Conservation (phyloP, 2,888 invertebrate genomes). For the Drosophila rubida region DNA sequence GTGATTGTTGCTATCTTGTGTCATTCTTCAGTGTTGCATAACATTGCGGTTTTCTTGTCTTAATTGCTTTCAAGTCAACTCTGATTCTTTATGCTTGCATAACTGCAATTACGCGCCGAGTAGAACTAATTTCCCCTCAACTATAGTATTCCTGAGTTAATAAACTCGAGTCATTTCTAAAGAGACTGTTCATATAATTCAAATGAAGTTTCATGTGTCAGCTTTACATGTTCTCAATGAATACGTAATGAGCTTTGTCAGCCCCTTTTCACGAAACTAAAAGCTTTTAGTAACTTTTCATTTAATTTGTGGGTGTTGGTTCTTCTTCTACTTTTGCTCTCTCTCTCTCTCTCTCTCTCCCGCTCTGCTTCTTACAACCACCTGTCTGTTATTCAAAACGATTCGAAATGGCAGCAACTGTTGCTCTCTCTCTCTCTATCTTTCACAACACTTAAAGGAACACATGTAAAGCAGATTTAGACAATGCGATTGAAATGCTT, state of each 20-base stretch:
- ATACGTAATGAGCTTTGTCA: conserved; percentile 54
- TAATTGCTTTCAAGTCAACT: neutral
- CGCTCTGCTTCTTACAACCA: neutral
- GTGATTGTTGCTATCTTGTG: conserved; percentile 58
- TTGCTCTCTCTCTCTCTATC: conserved; percentile 40
- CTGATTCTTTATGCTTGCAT: conserved; percentile 23
- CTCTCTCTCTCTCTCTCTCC: neutral
- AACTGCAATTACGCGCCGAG: neutral
- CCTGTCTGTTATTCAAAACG: conserved; percentile 2
- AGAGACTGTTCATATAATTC: conserved; percentile 14
- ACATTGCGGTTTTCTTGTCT: conserved; percentile 8
- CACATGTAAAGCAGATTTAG: conserved; percentile 13
- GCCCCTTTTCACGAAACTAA: conserved; percentile 20
- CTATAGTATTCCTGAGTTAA: neutral
- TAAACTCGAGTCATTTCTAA: neutral
- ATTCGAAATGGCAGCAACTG: conserved; percentile 41
- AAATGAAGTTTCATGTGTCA: conserved; percentile 10
- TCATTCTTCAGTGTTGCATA: conserved; percentile 52
- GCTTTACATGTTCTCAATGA: conserved; percentile 33
- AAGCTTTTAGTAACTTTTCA: conserved; percentile 43
- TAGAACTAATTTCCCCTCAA: neutral
- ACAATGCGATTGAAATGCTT: conserved; percentile 40
- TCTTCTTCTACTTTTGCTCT: neutral
- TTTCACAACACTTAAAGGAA: neutral
- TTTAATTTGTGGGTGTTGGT: conserved; percentile 38